Evolutionary conservation across 1,140 invertebrate species (phyloP).

Genomic region (Lineus longissimus): DNA sequence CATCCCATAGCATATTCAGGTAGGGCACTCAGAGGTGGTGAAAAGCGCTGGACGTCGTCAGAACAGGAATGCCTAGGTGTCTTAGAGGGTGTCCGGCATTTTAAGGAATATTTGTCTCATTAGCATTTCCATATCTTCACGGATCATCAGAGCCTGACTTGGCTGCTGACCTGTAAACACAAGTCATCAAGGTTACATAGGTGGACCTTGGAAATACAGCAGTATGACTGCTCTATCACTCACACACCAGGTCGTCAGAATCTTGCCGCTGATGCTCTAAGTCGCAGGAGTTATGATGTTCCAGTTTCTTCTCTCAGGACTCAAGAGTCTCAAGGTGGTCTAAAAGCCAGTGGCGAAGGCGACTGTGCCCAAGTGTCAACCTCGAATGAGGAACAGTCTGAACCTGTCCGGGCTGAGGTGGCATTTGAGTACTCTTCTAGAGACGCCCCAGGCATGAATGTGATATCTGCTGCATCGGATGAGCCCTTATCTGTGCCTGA

Average conservation of each 20-base stretch:
- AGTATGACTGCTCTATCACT: background rate
- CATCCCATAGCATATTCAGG: constrained; percentile 26
- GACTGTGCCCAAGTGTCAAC: too few species aligned
- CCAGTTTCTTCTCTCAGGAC: background rate
- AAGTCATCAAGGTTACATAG: background rate
- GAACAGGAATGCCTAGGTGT: constrained; percentile 14
- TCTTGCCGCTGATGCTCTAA: background rate
- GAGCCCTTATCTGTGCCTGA: too few species aligned
- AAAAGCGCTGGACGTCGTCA: constrained; percentile 16
- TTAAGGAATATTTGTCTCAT: constrained; percentile 15
- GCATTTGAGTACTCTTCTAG: too few species aligned
- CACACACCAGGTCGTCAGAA: background rate
- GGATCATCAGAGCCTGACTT: constrained; percentile 20
- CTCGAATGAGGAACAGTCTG: too few species aligned
- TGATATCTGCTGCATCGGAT: too few species aligned
- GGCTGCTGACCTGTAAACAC: constrained; percentile 9
- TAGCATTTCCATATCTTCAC: constrained; percentile 16
- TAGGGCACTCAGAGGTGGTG: constrained; percentile 10
- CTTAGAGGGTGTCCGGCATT: constrained; percentile 17
- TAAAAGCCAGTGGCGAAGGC: too few species aligned
- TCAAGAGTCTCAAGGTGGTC: too few species aligned
- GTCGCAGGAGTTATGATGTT: background rate
- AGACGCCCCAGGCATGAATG: too few species aligned
- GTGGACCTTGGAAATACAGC: background rate
- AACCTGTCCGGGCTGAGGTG: too few species aligned